Evolutionary conservation across 2,113 vertebrate genomes (phyloP).

Genomic region (Trogon melanurus): DNA sequence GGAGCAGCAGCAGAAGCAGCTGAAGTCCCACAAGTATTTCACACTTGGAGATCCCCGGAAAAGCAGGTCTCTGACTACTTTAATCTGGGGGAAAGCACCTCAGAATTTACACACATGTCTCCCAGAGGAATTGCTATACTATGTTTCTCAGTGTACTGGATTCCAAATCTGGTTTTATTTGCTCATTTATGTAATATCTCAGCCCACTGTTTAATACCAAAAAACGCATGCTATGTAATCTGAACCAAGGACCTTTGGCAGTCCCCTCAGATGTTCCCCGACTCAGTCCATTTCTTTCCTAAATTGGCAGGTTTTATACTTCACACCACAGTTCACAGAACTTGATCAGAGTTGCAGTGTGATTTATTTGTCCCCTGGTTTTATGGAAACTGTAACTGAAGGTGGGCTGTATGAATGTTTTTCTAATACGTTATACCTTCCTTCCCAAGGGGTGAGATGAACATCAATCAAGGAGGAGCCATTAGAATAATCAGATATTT

Average conservation of each 20-base stretch:
- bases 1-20: neutral
- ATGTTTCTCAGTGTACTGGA: neutral
- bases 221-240: neutral
- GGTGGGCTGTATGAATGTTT: neutral
- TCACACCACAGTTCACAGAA: neutral
- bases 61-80: neutral
- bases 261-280: neutral
- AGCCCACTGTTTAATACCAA: neutral
- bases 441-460: neutral
- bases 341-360: neutral
- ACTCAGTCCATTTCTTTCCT: neutral
- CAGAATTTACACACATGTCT: neutral
- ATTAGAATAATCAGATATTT: neutral
- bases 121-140: neutral
- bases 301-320: neutral
- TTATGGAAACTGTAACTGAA: neutral
- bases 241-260: neutral
- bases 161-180: neutral
- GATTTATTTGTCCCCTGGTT: neutral
- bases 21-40: neutral
- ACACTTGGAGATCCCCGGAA: neutral
- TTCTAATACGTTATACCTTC: neutral
- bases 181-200: neutral
- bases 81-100: neutral
- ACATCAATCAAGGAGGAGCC: neutral